Conservation (phyloP, 1,140 invertebrate species). For the Calliopsis andreniformis region DNA sequence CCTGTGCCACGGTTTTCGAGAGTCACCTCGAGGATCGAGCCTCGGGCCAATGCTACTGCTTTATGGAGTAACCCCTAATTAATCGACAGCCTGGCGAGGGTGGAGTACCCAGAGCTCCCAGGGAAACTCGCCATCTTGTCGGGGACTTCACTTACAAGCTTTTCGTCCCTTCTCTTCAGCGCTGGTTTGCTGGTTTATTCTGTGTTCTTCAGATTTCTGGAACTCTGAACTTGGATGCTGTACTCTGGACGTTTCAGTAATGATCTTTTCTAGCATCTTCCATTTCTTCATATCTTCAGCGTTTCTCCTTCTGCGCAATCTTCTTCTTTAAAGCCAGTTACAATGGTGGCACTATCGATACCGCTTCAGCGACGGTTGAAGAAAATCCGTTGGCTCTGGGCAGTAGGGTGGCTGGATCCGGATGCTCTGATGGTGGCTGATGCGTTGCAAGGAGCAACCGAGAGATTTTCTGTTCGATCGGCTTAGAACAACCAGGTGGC, state of each 20-base stretch:
- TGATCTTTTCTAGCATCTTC: too few species aligned
- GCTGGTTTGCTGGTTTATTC: too few species aligned
- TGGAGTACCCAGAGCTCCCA: conserved; percentile 3
- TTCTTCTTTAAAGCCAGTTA: too few species aligned
- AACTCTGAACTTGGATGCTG: too few species aligned
- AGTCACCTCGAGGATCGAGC: not conserved
- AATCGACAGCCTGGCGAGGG: conserved; percentile 31
- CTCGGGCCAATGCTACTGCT: conserved; percentile 4
- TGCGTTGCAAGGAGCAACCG: conserved; percentile 21
- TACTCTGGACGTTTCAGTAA: too few species aligned
- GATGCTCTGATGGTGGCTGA: not conserved
- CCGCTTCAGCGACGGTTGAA: too few species aligned
- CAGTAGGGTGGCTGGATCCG: not conserved
- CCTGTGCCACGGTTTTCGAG: not conserved
- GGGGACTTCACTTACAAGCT: not conserved
- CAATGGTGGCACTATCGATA: too few species aligned
- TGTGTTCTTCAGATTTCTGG: too few species aligned
- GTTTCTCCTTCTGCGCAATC: too few species aligned
- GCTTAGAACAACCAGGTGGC: conserved; percentile 73
- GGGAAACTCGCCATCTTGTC: conserved; percentile 30
- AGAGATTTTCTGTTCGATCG: conserved; percentile 65
- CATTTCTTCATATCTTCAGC: too few species aligned
- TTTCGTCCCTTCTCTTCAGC: not conserved
- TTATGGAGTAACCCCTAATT: conserved; percentile 37
- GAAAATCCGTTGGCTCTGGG: conserved; percentile 12